A percentile compares a stretch with the other conserved stretches of the same genome.
These are phyloP conservation scores for Agrochola lota DNA, from an alignment of 2,888 invertebrate genomes.

Conservation along the genomic window DNA sequence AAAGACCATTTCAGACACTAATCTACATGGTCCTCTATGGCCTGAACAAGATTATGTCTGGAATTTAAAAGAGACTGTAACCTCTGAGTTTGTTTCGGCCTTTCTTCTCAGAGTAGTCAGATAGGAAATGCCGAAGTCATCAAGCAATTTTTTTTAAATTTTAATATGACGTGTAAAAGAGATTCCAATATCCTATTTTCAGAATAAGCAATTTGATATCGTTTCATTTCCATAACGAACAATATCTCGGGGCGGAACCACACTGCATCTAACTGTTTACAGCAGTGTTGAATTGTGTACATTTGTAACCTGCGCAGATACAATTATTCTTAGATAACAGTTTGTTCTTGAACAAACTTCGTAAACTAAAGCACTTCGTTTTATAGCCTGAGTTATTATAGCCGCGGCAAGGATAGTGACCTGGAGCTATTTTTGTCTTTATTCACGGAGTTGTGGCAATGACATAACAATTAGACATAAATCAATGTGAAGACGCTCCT, in stretches of 20 bases:
- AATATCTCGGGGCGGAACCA: slow-evolving; percentile 65
- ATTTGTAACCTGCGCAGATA: slow-evolving; percentile 76
- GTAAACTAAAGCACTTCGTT: slow-evolving; percentile 52
- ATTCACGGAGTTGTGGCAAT: slow-evolving; percentile 48
- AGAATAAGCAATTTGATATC: no score
- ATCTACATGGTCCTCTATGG: no score
- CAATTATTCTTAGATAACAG: slow-evolving; percentile 74
- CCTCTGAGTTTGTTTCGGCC: no score
- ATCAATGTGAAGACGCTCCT: slow-evolving; percentile 51
- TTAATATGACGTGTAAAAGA: no score
- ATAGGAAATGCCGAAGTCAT: no score
- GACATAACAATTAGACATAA: slow-evolving; percentile 62
- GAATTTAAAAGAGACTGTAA: no score
- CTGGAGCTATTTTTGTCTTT: slow-evolving; percentile 47
- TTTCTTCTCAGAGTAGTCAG: no score
- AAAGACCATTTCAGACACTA: no score
- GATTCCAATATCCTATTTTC: no score
- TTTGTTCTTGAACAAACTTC: slow-evolving; percentile 66
- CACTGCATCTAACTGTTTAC: slow-evolving; percentile 75
- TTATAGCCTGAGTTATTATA: slow-evolving; percentile 48
- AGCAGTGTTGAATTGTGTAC: slow-evolving; percentile 77
- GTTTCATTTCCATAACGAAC: slow-evolving; percentile 18
- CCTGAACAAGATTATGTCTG: no score
- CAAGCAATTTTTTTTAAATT: no score
- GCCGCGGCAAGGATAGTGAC: slow-evolving; percentile 35